A percentile compares a stretch with the other conserved stretches of the same genome.
Evolutionary conservation across 2,797 vertebrate genomes (phyloP).

Genomic region (Centropyge bicolor): DNA sequence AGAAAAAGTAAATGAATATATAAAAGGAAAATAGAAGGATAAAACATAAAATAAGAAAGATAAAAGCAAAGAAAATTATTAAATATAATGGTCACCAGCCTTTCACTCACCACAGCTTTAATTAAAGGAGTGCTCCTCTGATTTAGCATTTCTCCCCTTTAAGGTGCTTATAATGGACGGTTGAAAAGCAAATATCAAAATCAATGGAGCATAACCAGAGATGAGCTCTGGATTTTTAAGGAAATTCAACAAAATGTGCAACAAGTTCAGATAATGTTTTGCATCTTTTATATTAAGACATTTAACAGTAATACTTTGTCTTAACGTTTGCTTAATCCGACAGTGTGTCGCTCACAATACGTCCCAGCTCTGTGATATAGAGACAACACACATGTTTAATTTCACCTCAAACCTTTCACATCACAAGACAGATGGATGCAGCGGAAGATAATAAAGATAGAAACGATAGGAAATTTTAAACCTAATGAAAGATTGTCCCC

Average conservation of each 20-base stretch:
- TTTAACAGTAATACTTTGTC: not conserved
- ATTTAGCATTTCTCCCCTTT: too few relatives aligned
- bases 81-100: too few relatives aligned
- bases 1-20: not conserved
- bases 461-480: constrained; percentile 16
- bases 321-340: not conserved
- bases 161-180: too few relatives aligned
- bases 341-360: not conserved
- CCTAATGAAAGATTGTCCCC: constrained; percentile 5
- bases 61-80: too few relatives aligned
- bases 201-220: too few relatives aligned
- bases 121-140: too few relatives aligned
- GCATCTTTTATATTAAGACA: not conserved
- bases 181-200: too few relatives aligned
- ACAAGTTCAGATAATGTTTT: not conserved
- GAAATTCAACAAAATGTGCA: not conserved
- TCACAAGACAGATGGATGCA: constrained; percentile 9
- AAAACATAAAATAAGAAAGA: too few relatives aligned
- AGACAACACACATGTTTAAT: not conserved
- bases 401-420: not conserved
- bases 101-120: too few relatives aligned
- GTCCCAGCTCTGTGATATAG: not conserved
- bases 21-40: too few relatives aligned
- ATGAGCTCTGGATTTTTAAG: not conserved
- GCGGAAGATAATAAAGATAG: not conserved